phyloP scores from a whole-genome alignment of 2,888 invertebrate species.

The Fragum whitleyi region DNA sequence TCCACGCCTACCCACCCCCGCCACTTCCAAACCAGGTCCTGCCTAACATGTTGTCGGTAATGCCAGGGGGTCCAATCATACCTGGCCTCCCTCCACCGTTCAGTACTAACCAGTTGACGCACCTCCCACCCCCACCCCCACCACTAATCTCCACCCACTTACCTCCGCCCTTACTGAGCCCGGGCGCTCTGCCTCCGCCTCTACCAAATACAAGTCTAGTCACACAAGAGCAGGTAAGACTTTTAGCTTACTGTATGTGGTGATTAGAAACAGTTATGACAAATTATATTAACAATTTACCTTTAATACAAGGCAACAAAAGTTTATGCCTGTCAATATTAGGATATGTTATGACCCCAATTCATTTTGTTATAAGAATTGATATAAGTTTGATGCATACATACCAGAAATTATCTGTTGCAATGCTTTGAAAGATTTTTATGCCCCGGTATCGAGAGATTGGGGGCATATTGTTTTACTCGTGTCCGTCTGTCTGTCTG shows the following conservation, averaged over 20 bases:
- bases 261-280: background rate
- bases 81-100: slow-evolving; percentile 53
- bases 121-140: slow-evolving; percentile 60
- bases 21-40: slow-evolving; percentile 64
- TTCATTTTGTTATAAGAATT: background rate
- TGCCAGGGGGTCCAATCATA: slow-evolving; percentile 40
- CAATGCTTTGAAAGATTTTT: too few species aligned
- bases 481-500: too few species aligned
- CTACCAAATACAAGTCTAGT: slow-evolving; percentile 51
- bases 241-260: background rate
- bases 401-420: too few species aligned
- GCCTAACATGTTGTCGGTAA: slow-evolving; percentile 60
- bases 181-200: slow-evolving; percentile 39
- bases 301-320: background rate
- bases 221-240: slow-evolving; percentile 63
- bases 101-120: slow-evolving; percentile 60
- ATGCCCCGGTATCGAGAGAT: too few species aligned
- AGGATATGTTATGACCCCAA: background rate
- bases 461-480: too few species aligned
- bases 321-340: background rate
- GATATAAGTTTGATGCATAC: background rate
- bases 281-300: background rate
- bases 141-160: slow-evolving; percentile 42
- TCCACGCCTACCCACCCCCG: slow-evolving; percentile 58
- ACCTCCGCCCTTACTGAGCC: slow-evolving; percentile 51